These are phyloP conservation scores for Phymanthus crucifer DNA, from an alignment of 92 coral and sea anemone genomes.

Conservation along the genomic window DNA sequence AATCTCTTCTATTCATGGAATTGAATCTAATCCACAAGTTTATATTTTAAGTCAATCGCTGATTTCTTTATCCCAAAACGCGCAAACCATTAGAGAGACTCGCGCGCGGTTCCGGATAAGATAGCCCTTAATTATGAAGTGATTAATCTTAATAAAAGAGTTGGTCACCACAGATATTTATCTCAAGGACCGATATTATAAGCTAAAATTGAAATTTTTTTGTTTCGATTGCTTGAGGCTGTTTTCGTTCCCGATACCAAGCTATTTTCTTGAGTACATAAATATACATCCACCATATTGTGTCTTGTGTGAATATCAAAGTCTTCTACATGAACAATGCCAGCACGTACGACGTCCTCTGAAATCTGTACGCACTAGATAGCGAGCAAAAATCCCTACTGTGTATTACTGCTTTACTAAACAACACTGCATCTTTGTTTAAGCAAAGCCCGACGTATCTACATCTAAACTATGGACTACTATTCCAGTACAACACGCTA, in stretches of 20 bases:
- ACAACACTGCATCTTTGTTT: background rate
- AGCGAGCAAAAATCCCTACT: background rate
- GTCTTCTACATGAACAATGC: background rate
- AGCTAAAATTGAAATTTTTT: background rate
- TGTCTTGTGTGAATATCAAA: background rate
- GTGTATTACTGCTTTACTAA: background rate
- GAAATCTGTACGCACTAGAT: background rate
- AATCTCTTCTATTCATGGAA: slow-evolving; percentile 10
- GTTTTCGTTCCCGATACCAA: background rate
- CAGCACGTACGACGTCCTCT: background rate
- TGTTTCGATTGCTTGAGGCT: background rate
- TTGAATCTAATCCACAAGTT: slow-evolving; percentile 9
- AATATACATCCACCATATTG: background rate
- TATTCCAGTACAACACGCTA: background rate
- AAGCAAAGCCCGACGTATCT: background rate
- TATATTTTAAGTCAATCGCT: background rate
- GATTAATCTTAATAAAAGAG: background rate
- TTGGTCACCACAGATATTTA: background rate
- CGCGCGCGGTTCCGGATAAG: background rate
- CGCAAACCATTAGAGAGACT: background rate
- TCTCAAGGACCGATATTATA: background rate
- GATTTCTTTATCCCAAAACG: background rate
- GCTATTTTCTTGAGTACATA: background rate
- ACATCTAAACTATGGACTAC: background rate
- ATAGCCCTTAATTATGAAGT: background rate